Percentiles rank a stretch among this genome's conserved stretches.
phyloP scores from a whole-genome alignment of 2,888 invertebrate genomes.

The Pyralis farinalis region DNA sequence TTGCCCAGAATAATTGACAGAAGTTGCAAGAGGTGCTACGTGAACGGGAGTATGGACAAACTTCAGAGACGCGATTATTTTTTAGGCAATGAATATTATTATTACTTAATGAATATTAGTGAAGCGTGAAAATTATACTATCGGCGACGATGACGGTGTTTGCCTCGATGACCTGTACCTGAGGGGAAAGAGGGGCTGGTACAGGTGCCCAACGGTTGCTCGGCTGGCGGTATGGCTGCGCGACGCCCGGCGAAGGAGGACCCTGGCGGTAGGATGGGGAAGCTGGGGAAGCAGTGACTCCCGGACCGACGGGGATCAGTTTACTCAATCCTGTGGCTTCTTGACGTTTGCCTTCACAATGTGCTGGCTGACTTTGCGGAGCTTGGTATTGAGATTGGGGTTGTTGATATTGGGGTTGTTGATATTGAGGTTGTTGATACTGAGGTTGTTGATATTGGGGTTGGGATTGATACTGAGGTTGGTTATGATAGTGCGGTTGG shows the following conservation, averaged over 20 bases:
- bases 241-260: slow-evolving; percentile 53
- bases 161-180: slow-evolving; percentile 49
- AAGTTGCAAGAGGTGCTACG: no score
- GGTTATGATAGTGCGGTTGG: slow-evolving; percentile 34
- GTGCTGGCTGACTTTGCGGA: slow-evolving; percentile 43
- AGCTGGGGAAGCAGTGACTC: slow-evolving; percentile 43
- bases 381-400: slow-evolving; percentile 15
- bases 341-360: slow-evolving; percentile 62
- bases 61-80: no score
- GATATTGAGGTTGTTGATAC: slow-evolving; percentile 22
- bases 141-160: slow-evolving; percentile 30
- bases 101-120: slow-evolving; percentile 31
- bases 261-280: slow-evolving; percentile 50
- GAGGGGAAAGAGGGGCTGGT: slow-evolving; percentile 69
- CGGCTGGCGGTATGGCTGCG: slow-evolving; percentile 62
- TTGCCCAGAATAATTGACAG: no score
- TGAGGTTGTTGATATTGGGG: slow-evolving; percentile 75
- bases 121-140: slow-evolving; percentile 34
- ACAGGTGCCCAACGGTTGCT: slow-evolving; percentile 74
- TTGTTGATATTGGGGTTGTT: slow-evolving; percentile 12
- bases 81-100: no score
- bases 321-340: slow-evolving; percentile 67
- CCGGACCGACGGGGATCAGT: slow-evolving; percentile 69
- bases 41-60: no score
- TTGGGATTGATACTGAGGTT: slow-evolving; percentile 39